phyloP scores from a whole-genome alignment of 2,113 vertebrate species.

The Colius striatus region DNA sequence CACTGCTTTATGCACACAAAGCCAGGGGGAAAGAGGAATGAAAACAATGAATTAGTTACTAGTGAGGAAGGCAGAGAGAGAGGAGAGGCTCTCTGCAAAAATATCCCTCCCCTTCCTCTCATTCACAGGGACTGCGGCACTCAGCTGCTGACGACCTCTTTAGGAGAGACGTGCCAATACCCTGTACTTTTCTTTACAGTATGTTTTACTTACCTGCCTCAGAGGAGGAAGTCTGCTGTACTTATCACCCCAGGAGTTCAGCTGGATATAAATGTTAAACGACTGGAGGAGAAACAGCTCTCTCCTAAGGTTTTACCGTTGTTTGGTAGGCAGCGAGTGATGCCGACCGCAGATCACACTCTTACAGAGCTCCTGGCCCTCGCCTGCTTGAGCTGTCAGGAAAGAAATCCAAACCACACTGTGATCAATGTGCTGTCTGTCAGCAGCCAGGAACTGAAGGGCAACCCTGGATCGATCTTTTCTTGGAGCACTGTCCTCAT shows the following conservation, averaged over 20 bases:
- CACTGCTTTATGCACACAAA: neutral
- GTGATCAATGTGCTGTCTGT: neutral
- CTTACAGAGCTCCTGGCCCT: neutral
- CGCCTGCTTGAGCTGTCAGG: neutral
- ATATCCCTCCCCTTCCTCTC: fast-evolving
- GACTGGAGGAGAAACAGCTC: neutral
- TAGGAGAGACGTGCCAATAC: neutral
- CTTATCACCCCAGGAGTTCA: conserved; percentile 21
- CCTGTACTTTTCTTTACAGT: neutral
- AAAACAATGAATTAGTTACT: neutral
- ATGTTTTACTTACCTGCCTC: conserved; percentile 39
- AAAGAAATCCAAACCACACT: conserved; percentile 3
- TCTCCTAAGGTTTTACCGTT: neutral
- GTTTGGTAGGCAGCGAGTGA: neutral
- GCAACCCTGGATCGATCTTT: neutral
- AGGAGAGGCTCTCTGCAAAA: neutral
- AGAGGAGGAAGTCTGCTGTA: neutral
- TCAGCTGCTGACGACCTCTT: neutral
- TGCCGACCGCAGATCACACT: neutral
- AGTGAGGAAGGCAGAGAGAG: neutral
- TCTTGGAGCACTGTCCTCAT: conserved; percentile 1
- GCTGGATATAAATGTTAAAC: neutral
- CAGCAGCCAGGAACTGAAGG: neutral
- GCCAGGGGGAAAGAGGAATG: neutral
- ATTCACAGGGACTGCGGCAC: fast-evolving